These are phyloP conservation scores for Scylla paramamosain DNA, from an alignment of 1,140 invertebrate genomes.

Conservation along the genomic window DNA sequence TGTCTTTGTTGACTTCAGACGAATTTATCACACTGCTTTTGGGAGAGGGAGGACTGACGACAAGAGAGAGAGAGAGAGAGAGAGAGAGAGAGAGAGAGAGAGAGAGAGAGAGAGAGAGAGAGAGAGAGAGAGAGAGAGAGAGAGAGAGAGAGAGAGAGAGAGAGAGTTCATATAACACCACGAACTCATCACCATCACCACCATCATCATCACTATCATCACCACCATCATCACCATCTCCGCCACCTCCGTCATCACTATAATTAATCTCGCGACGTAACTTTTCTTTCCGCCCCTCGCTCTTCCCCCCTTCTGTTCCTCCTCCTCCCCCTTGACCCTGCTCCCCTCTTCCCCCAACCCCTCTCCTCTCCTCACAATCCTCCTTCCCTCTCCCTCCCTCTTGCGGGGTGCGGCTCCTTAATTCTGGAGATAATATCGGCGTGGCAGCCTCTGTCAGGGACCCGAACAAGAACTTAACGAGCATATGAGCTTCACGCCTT, in stretches of 20 bases:
- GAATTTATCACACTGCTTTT: background rate
- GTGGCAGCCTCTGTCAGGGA: background rate
- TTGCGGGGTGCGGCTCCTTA: background rate
- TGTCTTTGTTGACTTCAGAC: background rate
- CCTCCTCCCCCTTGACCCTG: background rate
- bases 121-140: constrained; percentile 3
- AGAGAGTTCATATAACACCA: background rate
- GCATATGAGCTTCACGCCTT: background rate
- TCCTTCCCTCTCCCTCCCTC: background rate
- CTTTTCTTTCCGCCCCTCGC: background rate
- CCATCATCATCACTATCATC: background rate
- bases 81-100: constrained; percentile 18
- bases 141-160: background rate
- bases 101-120: background rate
- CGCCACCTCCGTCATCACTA: background rate
- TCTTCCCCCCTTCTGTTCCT: background rate
- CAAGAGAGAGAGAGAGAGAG: background rate
- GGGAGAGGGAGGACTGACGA: no score
- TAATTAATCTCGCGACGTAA: background rate
- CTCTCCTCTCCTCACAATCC: background rate
- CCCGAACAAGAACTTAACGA: background rate
- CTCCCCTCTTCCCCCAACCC: background rate
- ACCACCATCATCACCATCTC: background rate
- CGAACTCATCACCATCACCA: background rate
- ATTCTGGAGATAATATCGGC: background rate